Evolutionary conservation across 2,888 invertebrate species (phyloP).

Genomic region (Macrosiphum euphorbiae): DNA sequence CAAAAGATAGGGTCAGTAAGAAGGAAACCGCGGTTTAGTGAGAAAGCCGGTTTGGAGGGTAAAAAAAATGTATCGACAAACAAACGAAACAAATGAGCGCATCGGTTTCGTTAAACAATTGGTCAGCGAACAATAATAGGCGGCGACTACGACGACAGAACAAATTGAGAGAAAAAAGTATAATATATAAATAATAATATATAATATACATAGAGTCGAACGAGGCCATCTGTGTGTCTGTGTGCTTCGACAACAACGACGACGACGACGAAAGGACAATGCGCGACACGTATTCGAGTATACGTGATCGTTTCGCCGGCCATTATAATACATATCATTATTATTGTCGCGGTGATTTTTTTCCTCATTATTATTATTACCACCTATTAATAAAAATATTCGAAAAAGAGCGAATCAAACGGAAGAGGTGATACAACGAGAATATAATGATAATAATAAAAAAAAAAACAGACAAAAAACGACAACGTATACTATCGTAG

Average conservation of each 20-base stretch:
- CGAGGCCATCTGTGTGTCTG: slow-evolving; percentile 47
- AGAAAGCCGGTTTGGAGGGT: neutral
- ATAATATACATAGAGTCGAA: slow-evolving; percentile 2
- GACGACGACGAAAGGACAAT: slow-evolving; percentile 34
- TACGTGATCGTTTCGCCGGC: slow-evolving; percentile 60
- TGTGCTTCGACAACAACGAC: neutral
- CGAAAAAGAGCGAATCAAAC: slow-evolving; percentile 52
- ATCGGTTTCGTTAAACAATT: slow-evolving; percentile 34
- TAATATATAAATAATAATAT: neutral
- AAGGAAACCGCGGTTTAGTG: neutral
- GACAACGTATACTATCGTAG: neutral
- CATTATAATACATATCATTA: slow-evolving; percentile 18
- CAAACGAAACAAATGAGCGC: slow-evolving; percentile 33
- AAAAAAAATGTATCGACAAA: slow-evolving; percentile 5
- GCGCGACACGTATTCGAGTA: slow-evolving; percentile 51
- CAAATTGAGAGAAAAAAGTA: slow-evolving; percentile 43
- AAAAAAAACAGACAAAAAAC: slow-evolving; percentile 11
- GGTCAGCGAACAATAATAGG: slow-evolving; percentile 37
- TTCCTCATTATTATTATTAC: neutral
- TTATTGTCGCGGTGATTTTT: slow-evolving; percentile 43
- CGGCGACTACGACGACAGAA: slow-evolving; percentile 34
- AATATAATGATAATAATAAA: slow-evolving; percentile 15
- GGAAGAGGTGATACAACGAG: neutral
- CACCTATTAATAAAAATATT: slow-evolving; percentile 45
- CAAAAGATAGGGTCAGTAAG: neutral